Evolutionary conservation across 2,888 invertebrate species (phyloP), one percentile per base, ranked within the genome.

Genomic region (Ptilodon capucinus): DNA sequence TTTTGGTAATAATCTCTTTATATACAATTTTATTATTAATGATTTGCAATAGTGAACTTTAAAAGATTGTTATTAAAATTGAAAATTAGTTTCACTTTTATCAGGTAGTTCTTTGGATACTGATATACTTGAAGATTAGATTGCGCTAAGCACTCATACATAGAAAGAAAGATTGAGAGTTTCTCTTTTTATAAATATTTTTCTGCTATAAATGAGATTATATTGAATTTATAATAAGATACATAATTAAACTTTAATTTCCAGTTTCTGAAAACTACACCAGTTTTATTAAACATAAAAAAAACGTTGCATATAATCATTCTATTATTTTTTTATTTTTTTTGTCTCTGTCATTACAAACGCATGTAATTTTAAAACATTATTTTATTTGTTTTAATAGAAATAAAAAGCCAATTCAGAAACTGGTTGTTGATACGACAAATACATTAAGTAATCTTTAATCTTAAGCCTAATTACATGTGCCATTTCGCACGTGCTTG

Each of bases 401-500:
- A 3, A 30, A 5, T 30, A 9, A n/a, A 17, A 36, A 39, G 14
- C 2, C 14, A 4, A 14, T 56, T 55, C 44, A 44, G 17, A 52
- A 50, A 41, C 44, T 35, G 45, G 36, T 42, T 32, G 19, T 46
- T 42, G 48, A 44, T 21, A 38, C 35, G 47, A 51, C 42, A 38
- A 49, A 53, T 36, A 36, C 2, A 41, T 63, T 58, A 57, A 38
- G 58, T 57, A 59, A 63, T 60, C 49, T 65, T 60, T 73, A 79
- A 70, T 64, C 45, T 69, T 86, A 88, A 85, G 76, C 81, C 79
- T 85, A 72, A 72, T 67, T 64, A 74, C 85, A 89, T 88, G 90
- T 90, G 90, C 90, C 90, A 90, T 90, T 81, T 67, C 52, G 90
- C 90, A 91, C 90, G 88, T 86, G 81, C 84, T 84, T 80, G 65